Evolutionary conservation across 2,797 vertebrate genomes (phyloP).

Genomic region (Spea hammondii): DNA sequence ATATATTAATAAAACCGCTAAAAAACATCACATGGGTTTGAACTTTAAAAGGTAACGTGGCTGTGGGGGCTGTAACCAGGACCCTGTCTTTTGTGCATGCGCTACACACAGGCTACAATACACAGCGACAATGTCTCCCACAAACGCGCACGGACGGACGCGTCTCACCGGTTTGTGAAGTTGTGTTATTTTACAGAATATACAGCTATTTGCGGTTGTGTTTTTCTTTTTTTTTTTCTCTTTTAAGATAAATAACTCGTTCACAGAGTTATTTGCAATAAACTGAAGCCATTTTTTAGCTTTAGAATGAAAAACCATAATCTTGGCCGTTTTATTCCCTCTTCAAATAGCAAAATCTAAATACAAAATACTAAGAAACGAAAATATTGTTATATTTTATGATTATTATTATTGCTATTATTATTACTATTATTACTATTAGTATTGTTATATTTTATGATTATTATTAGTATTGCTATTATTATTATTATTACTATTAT

Average conservation of each 20-base stretch:
- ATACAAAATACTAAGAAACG: background rate
- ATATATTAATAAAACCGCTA: too few relatives aligned
- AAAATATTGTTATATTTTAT: background rate
- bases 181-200: constrained; percentile 83
- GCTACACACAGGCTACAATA: constrained; percentile 87
- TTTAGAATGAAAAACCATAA: background rate
- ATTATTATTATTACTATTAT: too few relatives aligned
- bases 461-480: too few relatives aligned
- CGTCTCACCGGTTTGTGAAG: background rate
- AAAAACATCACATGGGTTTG: too few relatives aligned
- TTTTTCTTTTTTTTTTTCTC: constrained; percentile 72
- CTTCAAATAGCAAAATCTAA: constrained; percentile 7
- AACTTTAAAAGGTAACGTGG: too few relatives aligned
- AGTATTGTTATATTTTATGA: too few relatives aligned
- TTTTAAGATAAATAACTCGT: constrained; percentile 58
- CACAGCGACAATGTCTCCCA: constrained; percentile 91
- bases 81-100: constrained; percentile 83
- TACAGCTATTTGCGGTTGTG: constrained; percentile 70
- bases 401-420: too few relatives aligned
- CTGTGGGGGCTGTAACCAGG: background rate
- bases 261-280: constrained; percentile 61
- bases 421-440: too few relatives aligned
- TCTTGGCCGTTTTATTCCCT: background rate
- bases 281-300: constrained; percentile 58
- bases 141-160: constrained; percentile 80